Base-by-base conservation (phyloP, 2,797 vertebrate genomes). In the Falco rusticolus region DNA sequence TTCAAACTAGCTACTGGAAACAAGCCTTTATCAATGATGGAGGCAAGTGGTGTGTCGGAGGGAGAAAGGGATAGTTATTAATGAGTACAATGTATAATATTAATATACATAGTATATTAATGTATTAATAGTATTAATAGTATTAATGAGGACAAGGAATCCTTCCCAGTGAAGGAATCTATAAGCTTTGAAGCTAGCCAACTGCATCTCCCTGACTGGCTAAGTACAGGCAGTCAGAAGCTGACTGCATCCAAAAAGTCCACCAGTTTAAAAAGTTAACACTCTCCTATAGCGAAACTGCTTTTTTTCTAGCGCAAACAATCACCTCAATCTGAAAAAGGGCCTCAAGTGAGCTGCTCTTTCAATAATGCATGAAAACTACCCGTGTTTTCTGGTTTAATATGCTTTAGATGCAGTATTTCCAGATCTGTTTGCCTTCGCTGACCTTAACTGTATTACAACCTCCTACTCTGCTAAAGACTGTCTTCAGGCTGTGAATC, bases 241-340 rank as follows among this genome's bases (percentile, higher is more conserved):
- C 6, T 34, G 43, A 61, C n/a, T 25, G 57, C 47, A 57, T 33
- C 17, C 37, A 41, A 45, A 19, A 79, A 33, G 20, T 29, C 16
- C 28, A 76, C 1, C 10, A 53, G 29, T 19, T 39, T 8, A 21
- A 75, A 71, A 57, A 72, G 54, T 0, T 0, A 68, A 45, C n/a
- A 33, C 9, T 17, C 31, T 43, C 25, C 28, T 18, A 16, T 0
- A 33, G 18, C 5, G 16, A 79, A 89, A 56, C 19, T 17, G 18
- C 2, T 9, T 11, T 57, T 78, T 47, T 48, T 2, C 59, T 53
- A 61, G 72, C 22, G 50, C 29, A 87, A 88, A 61, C 53, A 29
- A 76, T 20, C 17, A 33, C 31, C 33, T 59, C 15, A 10, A 14
- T 15, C 56, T 60, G 39, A 39, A 54, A 79, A 87, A 63, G 19